phyloP scores from a whole-genome alignment of 92 coral and sea anemone genomes.

The Plumapathes pennacea region DNA sequence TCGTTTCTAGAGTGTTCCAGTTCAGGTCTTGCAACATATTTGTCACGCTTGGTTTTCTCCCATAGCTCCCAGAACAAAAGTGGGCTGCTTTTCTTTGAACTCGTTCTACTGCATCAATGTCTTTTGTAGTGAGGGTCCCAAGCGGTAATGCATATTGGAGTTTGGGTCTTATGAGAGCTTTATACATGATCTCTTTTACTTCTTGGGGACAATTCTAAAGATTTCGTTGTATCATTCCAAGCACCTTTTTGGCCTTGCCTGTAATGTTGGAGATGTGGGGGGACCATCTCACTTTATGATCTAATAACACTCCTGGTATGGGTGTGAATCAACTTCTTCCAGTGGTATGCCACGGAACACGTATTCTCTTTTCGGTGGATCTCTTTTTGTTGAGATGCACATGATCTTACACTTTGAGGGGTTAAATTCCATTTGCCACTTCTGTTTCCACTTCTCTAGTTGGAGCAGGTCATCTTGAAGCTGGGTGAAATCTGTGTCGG shows the following conservation, averaged over 20 bases:
- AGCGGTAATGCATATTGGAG: constrained; percentile 5
- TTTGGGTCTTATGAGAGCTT: constrained; percentile 3
- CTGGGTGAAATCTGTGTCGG: too few species aligned
- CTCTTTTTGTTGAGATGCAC: constrained; percentile 26
- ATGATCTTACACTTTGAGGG: constrained; percentile 32
- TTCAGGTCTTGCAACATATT: constrained; percentile 10
- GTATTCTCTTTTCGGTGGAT: constrained; percentile 26
- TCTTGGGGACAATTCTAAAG: constrained; percentile 16
- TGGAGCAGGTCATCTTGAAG: too few species aligned
- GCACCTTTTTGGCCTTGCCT: background rate
- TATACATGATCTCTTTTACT: constrained; percentile 3
- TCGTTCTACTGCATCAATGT: constrained; percentile 11
- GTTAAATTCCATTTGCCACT: constrained; percentile 32
- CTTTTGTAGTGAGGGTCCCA: constrained; percentile 34
- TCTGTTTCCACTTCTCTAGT: too few species aligned
- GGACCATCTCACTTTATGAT: constrained; percentile 22
- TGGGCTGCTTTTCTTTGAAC: constrained; percentile 21
- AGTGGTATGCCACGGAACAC: constrained; percentile 21
- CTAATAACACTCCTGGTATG: constrained; percentile 14
- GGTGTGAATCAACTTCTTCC: constrained; percentile 35
- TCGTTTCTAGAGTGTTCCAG: background rate
- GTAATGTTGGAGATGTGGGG: background rate
- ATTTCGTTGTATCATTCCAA: constrained; percentile 6
- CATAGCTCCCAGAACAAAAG: constrained; percentile 12
- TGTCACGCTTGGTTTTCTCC: constrained; percentile 29